Conservation (phyloP, 2,113 vertebrate genomes). For the Sardina pilchardus region DNA sequence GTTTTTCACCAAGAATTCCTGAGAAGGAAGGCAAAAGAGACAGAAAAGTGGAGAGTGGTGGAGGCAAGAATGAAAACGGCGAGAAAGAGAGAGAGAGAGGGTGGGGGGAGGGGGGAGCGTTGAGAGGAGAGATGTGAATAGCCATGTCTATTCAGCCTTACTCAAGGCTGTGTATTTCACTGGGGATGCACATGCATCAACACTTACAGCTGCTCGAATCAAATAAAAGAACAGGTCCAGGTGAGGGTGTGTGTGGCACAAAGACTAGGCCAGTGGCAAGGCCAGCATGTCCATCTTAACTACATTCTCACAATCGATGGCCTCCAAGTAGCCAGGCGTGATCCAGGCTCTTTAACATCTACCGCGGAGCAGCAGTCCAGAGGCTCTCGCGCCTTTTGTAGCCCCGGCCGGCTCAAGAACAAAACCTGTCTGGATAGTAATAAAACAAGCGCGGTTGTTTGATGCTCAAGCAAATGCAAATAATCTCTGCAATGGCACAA, state of each 20-base stretch:
- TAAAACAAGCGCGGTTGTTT: conserved; percentile 58
- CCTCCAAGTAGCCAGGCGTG: neutral
- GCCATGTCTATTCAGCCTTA: neutral
- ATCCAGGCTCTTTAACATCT: neutral
- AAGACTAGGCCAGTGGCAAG: neutral
- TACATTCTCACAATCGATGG: neutral
- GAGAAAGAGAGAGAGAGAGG: neutral
- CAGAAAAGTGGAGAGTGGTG: neutral
- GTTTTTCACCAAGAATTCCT: neutral
- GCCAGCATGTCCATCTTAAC: neutral
- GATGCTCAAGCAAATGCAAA: conserved; percentile 76
- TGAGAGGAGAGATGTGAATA: neutral
- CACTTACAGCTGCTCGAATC: neutral
- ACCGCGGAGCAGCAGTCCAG: neutral
- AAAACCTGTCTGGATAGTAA: conserved; percentile 73
- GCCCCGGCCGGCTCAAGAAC: conserved; percentile 63
- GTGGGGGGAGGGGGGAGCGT: neutral
- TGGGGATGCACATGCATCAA: conserved; percentile 38
- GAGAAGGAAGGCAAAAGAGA: neutral
- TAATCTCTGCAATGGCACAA: conserved; percentile 69
- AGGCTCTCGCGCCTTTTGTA: neutral
- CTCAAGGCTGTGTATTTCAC: conserved; percentile 1
- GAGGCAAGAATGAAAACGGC: neutral
- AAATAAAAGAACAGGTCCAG: neutral
- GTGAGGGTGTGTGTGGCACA: neutral